Conservation (phyloP, 2,888 invertebrate genomes). For the Apodemia hepburni region DNA sequence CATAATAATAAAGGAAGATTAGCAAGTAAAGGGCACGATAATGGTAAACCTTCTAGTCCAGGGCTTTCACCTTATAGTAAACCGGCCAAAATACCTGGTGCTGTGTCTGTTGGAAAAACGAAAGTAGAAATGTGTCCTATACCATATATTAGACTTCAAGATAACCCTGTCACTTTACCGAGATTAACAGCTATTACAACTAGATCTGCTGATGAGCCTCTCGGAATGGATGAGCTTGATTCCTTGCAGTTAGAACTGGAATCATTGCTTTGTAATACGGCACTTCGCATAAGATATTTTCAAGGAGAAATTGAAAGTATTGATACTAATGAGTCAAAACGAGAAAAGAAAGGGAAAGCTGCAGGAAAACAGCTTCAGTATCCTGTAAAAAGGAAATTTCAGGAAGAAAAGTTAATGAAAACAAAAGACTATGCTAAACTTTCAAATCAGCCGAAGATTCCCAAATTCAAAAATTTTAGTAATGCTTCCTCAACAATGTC, state of each 20-base stretch:
- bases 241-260: conserved; percentile 93
- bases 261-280: conserved; percentile 90
- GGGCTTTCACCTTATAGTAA: conserved; percentile 71
- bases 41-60: conserved; percentile 72
- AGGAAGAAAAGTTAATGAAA: conserved; percentile 79
- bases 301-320: conserved; percentile 86
- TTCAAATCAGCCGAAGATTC: conserved; percentile 79
- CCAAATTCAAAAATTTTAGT: conserved; percentile 77
- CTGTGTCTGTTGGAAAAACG: conserved; percentile 62
- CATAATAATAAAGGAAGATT: conserved; percentile 73
- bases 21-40: conserved; percentile 73
- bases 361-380: conserved; percentile 76
- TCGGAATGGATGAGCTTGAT: conserved; percentile 94
- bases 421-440: conserved; percentile 78
- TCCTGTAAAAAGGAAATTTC: conserved; percentile 77
- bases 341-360: conserved; percentile 75
- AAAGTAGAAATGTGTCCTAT: conserved; percentile 72
- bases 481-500: conserved; percentile 63
- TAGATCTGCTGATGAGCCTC: conserved; percentile 85
- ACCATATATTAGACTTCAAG: conserved; percentile 85
- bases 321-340: conserved; percentile 79
- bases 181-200: conserved; percentile 83
- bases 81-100: conserved; percentile 66
- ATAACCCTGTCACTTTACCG: conserved; percentile 84
- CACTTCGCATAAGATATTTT: conserved; percentile 88